A percentile compares a stretch with the other conserved stretches of the same genome.
Evolutionary conservation across 2,888 invertebrate species (phyloP).

Genomic region (Rutpela maculata): DNA sequence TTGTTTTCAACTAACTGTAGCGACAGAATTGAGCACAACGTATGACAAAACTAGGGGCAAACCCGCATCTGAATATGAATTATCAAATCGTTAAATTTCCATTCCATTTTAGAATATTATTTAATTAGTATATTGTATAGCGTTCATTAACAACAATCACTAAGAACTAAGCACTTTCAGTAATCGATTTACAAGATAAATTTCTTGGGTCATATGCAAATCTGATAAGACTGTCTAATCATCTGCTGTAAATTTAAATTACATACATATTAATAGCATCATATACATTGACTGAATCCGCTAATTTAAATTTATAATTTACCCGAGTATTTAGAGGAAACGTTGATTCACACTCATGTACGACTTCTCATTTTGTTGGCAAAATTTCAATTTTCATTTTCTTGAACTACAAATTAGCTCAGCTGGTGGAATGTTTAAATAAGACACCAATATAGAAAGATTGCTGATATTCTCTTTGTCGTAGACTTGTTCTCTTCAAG

Average conservation of each 20-base stretch:
- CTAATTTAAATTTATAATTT: constrained; percentile 26
- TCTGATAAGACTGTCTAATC: constrained; percentile 36
- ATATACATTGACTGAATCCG: constrained; percentile 26
- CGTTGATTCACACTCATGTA: not conserved
- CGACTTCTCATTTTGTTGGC: not conserved
- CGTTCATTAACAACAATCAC: constrained; percentile 14
- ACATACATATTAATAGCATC: constrained; percentile 29
- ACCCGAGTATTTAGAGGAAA: not conserved
- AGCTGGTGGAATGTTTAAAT: too few species aligned
- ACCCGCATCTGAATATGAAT: constrained; percentile 25
- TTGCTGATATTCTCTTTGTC: too few species aligned
- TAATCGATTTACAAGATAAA: constrained; percentile 30
- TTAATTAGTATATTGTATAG: constrained; percentile 8
- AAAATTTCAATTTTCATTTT: not conserved
- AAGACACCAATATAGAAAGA: too few species aligned
- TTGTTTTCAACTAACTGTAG: too few species aligned
- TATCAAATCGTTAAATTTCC: too few species aligned
- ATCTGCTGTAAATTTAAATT: constrained; percentile 45
- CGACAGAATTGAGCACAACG: too few species aligned
- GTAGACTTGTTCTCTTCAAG: too few species aligned
- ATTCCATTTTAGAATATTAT: constrained; percentile 29
- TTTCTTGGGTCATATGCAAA: constrained; percentile 40
- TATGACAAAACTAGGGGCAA: too few species aligned
- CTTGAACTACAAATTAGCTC: too few species aligned
- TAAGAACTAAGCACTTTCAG: constrained; percentile 2